Base-by-base conservation (phyloP, 2,797 vertebrate genomes). In the Halcyon chelicuti region DNA sequence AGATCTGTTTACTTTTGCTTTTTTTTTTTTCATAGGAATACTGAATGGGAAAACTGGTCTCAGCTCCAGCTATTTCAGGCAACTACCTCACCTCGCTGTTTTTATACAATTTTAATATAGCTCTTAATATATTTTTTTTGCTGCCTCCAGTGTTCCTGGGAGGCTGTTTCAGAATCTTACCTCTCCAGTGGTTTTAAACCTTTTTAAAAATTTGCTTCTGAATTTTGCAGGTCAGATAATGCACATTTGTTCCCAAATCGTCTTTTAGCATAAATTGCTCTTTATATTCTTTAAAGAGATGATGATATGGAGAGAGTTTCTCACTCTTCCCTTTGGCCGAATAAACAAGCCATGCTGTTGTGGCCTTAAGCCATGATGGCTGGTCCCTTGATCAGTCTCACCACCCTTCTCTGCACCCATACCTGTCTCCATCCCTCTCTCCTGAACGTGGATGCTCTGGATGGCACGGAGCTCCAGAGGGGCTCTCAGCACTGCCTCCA, bases 201-300 rank as follows among this genome's bases (percentile, higher is more conserved):
- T 86, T 71, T 57, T 19, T 2, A 40, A 93, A 62, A 54, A 29
- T 3, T 52, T n/a, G 19, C 31, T 83, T 84, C 55, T 86, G 22
- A 33, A 44, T 84, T 89, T 90, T 84, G 26, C 74, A 76, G 58
- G n/a, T 51, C 16, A 54, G 21, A 78, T 57, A 83, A 84, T 35
- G 29, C 20, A 28, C 9, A 33, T 71, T 93, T 93, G 9, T 63
- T 85, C 55, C 31, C 37, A 29, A 88, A 63, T 47, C 60, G 12
- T 54, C 51, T 65, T 81, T 55, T 60, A 88, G 61, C 40, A 39
- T 46, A 73, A 86, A 86, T 57, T 65, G 12, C 2, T 75, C 66
- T 92, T 73, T 51, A 9, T 77, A 25, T 82, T 78, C 20, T 66
- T 93, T n/a, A 42, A 87, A 87, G 67, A 62, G 20, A 31, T 42